Evolutionary conservation across 2,797 vertebrate genomes (phyloP).

Genomic region (Macropus fuliginosus): DNA sequence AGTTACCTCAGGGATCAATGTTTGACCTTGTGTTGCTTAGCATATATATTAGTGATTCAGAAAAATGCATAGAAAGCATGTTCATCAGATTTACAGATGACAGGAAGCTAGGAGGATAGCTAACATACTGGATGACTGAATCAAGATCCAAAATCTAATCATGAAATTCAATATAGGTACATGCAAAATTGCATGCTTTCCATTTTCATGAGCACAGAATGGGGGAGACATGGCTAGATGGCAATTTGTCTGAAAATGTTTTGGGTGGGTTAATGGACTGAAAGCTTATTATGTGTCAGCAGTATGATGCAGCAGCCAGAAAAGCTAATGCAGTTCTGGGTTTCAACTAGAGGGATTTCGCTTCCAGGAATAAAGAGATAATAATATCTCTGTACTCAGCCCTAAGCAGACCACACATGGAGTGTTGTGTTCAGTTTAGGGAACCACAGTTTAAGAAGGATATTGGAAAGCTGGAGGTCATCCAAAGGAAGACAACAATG

Average conservation of each 20-base stretch:
- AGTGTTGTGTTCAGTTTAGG: neutral
- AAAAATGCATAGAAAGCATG: neutral
- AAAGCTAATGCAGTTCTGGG: constrained; percentile 1
- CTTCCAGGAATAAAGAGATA: neutral
- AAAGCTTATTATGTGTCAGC: constrained; percentile 1
- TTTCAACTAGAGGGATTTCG: neutral
- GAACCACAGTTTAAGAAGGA: neutral
- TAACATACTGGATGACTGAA: neutral
- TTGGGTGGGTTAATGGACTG: neutral
- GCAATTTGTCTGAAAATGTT: neutral
- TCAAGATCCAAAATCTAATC: neutral
- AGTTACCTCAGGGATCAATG: neutral
- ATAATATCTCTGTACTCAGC: neutral
- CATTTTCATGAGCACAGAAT: neutral
- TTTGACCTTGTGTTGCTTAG: neutral
- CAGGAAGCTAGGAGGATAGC: neutral
- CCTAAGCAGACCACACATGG: neutral
- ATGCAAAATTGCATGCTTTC: neutral
- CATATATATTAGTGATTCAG: neutral
- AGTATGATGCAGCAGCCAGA: neutral
- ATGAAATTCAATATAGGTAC: neutral
- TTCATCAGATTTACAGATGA: neutral
- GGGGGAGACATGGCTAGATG: neutral
- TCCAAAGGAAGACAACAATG: neutral
- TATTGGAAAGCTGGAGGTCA: neutral